Base-by-base conservation (phyloP, 2,797 vertebrate genomes). In the Pangasius krempfi region DNA sequence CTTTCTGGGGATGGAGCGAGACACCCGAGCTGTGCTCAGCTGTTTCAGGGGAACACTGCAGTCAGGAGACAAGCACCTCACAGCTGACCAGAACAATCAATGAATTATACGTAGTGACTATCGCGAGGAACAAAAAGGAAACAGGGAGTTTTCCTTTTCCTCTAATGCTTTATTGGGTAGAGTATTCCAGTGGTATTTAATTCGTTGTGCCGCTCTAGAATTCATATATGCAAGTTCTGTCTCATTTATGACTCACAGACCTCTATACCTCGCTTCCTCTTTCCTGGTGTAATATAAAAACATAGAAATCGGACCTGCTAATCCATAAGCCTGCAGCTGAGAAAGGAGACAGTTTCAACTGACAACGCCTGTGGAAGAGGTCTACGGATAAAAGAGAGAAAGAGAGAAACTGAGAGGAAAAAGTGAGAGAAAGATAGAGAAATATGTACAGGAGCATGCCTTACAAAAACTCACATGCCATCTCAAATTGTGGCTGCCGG, bases 401-500 rank as follows among this genome's bases (percentile, higher is more conserved):
- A 85, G 44, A 87, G 79, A 89, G 62, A 73, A 64, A 82, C 37
- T 27, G 27, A 82, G 86, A 82, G 33, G 44, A 88, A 62, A 86
- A 27, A 78, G 95, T 96, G 94, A 96, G 96, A 96, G 96, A 96
- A 95, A 54, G 44, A 85, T 50, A 88, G 83, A 87, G 78, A 89
- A 91, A 97, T 96, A 96, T 96, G 96, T 95, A 95, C 94, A 94
- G 95, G 95, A 97, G 93, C 94, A 92, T 95, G 92, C 94, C 96
- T 95, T 95, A 96, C 96, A 95, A 97, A 97, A 97, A 97, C 96
- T 96, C 95, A 96, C 96, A 95, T 95, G 96, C 96, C 96, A 97
- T 96, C 96, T 97, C 96, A 96, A 95, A 96, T 96, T 96, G 97
- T 95, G 96, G 96, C 96, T 91, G 91, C 86, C 64, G 89, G 89